Conservation (phyloP, 1,140 invertebrate genomes). For the Drosophila lacertosa region DNA sequence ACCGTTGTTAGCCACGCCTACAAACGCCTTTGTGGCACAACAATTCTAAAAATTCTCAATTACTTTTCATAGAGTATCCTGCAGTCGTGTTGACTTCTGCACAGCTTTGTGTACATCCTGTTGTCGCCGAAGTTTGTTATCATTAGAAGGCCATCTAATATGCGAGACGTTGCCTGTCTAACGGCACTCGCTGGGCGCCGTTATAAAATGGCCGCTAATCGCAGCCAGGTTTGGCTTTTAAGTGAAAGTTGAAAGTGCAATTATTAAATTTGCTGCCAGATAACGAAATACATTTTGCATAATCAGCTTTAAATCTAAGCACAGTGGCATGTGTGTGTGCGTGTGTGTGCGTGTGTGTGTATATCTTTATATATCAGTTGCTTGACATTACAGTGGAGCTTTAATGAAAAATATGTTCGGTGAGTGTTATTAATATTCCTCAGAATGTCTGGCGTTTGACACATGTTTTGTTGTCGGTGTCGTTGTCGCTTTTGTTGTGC, state of each 20-base stretch:
- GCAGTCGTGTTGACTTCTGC: too few relatives aligned
- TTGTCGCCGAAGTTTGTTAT: not conserved
- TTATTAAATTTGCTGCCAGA: slow-evolving; percentile 49
- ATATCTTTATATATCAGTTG: slow-evolving; percentile 28
- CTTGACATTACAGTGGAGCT: slow-evolving; percentile 70
- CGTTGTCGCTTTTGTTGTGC: slow-evolving; percentile 60
- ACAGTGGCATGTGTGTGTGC: not conserved
- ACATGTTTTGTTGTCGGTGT: slow-evolving; percentile 75
- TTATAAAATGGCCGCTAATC: slow-evolving; percentile 46
- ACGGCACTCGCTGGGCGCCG: slow-evolving; percentile 7
- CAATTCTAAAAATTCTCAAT: too few relatives aligned
- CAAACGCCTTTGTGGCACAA: too few relatives aligned
- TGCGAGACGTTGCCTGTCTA: slow-evolving; percentile 23
- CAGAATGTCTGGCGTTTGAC: slow-evolving; percentile 79
- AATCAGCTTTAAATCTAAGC: slow-evolving; percentile 40
- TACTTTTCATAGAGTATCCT: too few relatives aligned
- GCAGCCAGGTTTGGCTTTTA: slow-evolving; percentile 28
- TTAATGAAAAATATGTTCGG: slow-evolving; percentile 80
- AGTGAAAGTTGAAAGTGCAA: slow-evolving; percentile 46
- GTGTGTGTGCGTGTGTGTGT: slow-evolving; percentile 25
- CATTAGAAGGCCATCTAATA: slow-evolving; percentile 26
- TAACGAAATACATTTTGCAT: slow-evolving; percentile 34
- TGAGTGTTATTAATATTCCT: slow-evolving; percentile 81
- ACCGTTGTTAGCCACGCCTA: not conserved
- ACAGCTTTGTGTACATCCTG: too few relatives aligned